Conservation (phyloP, 2,888 invertebrate species). For the Hemistola chrysoprasaria region DNA sequence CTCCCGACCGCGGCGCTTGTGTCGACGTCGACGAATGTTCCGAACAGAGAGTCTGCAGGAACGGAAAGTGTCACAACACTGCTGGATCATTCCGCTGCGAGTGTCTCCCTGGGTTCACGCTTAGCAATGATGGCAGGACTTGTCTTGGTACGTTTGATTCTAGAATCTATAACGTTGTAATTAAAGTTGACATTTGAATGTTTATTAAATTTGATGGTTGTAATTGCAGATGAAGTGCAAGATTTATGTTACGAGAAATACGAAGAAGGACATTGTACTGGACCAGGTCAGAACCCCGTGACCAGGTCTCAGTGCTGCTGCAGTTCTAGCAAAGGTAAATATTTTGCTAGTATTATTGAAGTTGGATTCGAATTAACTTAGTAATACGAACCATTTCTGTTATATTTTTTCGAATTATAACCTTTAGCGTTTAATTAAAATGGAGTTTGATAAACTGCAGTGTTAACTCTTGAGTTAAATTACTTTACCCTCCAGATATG, state of each 20-base stretch:
- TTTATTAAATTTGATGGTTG: not conserved
- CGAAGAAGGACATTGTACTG: slow-evolving; percentile 89
- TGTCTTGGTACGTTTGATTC: slow-evolving; percentile 84
- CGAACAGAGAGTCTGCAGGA: slow-evolving; percentile 89
- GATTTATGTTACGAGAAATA: slow-evolving; percentile 92
- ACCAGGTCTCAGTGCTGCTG: slow-evolving; percentile 94
- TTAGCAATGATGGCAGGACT: slow-evolving; percentile 89
- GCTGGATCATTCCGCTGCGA: slow-evolving; percentile 91
- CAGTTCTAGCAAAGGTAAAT: slow-evolving; percentile 79
- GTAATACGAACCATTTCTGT: too few species aligned
- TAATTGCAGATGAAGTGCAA: slow-evolving; percentile 86
- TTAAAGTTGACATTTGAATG: not conserved
- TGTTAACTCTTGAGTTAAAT: too few species aligned
- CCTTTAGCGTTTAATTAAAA: too few species aligned
- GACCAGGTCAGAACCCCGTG: slow-evolving; percentile 88
- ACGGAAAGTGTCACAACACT: slow-evolving; percentile 90
- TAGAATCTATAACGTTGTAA: not conserved
- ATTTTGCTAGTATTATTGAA: too few species aligned
- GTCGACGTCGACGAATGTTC: slow-evolving; percentile 82
- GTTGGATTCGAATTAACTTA: too few species aligned
- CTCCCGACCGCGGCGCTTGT: slow-evolving; percentile 71
- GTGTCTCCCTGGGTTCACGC: slow-evolving; percentile 89
- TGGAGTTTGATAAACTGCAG: too few species aligned
- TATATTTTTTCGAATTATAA: too few species aligned
- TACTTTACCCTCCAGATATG: too few species aligned